phyloP scores from a whole-genome alignment of 2,113 vertebrate species.

The Otolemur garnettii region DNA sequence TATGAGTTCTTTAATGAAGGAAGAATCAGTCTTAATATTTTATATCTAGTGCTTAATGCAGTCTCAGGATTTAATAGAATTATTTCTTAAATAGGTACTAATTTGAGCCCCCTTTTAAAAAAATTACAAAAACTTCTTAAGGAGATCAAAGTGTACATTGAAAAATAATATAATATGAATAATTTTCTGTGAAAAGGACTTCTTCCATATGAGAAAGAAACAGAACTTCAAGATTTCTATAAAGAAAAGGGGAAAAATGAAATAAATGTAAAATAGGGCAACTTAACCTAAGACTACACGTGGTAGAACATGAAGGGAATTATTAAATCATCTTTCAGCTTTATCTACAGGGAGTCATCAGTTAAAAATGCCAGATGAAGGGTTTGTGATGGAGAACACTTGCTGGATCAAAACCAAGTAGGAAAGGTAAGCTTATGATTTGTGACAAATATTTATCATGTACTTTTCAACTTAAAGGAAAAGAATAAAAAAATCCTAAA shows the following conservation, averaged over 20 bases:
- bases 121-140: neutral
- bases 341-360: slow-evolving; percentile 73
- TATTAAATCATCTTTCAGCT: slow-evolving; percentile 73
- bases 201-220: neutral
- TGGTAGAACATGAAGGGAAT: slow-evolving; percentile 58
- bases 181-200: neutral
- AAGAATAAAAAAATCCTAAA: slow-evolving; percentile 52
- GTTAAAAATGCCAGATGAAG: slow-evolving; percentile 73
- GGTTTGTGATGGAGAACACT: slow-evolving; percentile 70
- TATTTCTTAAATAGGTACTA: slow-evolving; percentile 12
- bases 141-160: neutral
- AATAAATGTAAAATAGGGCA: slow-evolving; percentile 54
- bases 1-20: neutral
- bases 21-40: neutral
- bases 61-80: slow-evolving; percentile 9
- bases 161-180: neutral
- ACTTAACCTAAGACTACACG: neutral
- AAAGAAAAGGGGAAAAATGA: neutral
- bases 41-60: slow-evolving; percentile 18
- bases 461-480: slow-evolving; percentile 73
- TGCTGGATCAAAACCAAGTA: slow-evolving; percentile 77
- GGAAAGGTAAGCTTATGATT: slow-evolving; percentile 71
- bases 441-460: slow-evolving; percentile 74
- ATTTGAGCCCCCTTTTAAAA: neutral
- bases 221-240: neutral